These are phyloP conservation scores for Pachypeltis micranthus DNA, from an alignment of 1,140 invertebrate species.

Conservation along the genomic window DNA sequence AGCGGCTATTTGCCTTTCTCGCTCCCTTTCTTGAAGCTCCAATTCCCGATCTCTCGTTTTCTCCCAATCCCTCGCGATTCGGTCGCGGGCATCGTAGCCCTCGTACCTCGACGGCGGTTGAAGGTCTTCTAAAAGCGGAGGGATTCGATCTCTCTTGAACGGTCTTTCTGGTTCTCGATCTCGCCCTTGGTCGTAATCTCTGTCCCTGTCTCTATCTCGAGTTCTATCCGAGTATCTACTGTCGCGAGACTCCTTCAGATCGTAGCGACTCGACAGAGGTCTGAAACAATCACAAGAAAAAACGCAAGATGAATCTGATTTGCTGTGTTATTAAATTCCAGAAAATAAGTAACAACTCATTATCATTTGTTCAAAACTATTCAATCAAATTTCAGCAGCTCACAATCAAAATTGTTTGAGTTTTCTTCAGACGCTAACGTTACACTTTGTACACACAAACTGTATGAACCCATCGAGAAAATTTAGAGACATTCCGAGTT, in stretches of 20 bases:
- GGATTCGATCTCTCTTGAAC: background rate
- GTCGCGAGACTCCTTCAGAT: background rate
- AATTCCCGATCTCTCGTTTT: slow-evolving; percentile 25
- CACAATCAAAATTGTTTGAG: too few species aligned
- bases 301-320: too few species aligned
- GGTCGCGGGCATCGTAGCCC: background rate
- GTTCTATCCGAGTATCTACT: background rate
- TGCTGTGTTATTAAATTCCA: too few species aligned
- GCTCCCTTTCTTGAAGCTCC: slow-evolving; percentile 24
- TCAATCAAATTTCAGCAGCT: too few species aligned
- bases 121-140: background rate
- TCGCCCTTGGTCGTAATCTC: slow-evolving; percentile 17
- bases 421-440: too few species aligned
- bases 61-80: slow-evolving; percentile 21
- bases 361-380: too few species aligned
- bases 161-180: slow-evolving; percentile 18
- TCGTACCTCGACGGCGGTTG: background rate
- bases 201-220: slow-evolving; percentile 18
- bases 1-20: background rate
- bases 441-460: too few species aligned
- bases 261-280: background rate
- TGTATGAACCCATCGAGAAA: too few species aligned
- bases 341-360: too few species aligned
- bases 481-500: too few species aligned
- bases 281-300: background rate